phyloP scores from a whole-genome alignment of 1,140 invertebrate species.

The Diabrotica virgifera region DNA sequence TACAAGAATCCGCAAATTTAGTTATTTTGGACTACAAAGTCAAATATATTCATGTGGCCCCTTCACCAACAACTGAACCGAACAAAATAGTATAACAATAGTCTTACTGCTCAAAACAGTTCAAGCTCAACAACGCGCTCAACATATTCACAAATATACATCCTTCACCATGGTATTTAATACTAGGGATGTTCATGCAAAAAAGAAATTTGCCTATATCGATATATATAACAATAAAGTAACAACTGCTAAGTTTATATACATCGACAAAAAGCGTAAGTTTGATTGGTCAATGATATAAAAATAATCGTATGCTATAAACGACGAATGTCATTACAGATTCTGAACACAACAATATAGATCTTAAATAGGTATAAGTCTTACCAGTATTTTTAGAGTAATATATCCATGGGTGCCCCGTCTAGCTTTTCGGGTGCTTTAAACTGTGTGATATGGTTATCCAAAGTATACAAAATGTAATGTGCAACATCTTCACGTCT shows the following conservation, averaged over 20 bases:
- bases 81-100: slow-evolving; percentile 6
- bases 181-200: slow-evolving; percentile 44
- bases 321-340: slow-evolving; percentile 27
- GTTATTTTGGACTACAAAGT: no score
- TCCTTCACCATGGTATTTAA: slow-evolving; percentile 46
- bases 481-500: no score
- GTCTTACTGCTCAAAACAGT: slow-evolving; percentile 34
- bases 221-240: slow-evolving; percentile 45
- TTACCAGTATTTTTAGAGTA: no score
- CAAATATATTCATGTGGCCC: no score
- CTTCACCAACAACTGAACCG: not conserved
- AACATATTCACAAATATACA: slow-evolving; percentile 48
- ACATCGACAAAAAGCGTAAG: slow-evolving; percentile 49
- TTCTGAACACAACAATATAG: not conserved
- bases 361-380: no score
- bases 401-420: no score
- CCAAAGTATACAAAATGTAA: no score
- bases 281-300: slow-evolving; percentile 51
- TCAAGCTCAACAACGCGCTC: slow-evolving; percentile 38
- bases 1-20: no score
- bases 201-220: slow-evolving; percentile 39
- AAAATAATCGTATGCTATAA: slow-evolving; percentile 44
- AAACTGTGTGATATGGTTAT: no score
- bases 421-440: no score
- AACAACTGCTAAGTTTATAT: slow-evolving; percentile 48